These are phyloP conservation scores for Clarias gariepinus DNA, from an alignment of 2,113 vertebrate genomes.

Conservation along the genomic window DNA sequence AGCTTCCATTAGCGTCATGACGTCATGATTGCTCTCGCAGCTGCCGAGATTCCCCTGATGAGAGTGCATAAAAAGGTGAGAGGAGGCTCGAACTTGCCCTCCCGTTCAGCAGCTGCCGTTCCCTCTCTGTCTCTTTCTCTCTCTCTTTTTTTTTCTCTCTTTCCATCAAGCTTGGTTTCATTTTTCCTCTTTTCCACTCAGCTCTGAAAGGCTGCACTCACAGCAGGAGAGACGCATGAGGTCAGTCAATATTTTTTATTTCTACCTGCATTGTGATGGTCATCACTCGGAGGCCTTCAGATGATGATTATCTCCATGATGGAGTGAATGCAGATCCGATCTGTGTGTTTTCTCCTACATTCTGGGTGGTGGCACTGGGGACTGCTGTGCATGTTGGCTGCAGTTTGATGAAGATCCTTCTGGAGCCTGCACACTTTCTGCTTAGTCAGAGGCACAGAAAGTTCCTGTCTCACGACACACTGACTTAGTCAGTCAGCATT, in stretches of 20 bases:
- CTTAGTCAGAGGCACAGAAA: constrained; percentile 36
- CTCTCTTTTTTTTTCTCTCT: background rate
- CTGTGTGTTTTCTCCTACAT: background rate
- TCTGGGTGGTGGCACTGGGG: constrained; percentile 12
- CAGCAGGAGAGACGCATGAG: constrained; percentile 49
- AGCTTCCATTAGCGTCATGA: constrained; percentile 51
- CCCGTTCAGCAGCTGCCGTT: constrained; percentile 51
- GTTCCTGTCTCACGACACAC: background rate
- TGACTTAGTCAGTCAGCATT: background rate
- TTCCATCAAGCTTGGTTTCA: background rate
- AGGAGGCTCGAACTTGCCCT: constrained; percentile 38
- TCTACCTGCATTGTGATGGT: background rate
- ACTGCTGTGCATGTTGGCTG: background rate
- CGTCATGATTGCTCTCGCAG: constrained; percentile 49
- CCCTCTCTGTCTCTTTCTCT: background rate
- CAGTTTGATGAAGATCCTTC: constrained; percentile 18
- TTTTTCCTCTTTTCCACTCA: background rate
- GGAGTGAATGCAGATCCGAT: background rate
- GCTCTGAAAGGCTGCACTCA: constrained; percentile 13
- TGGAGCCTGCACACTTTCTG: constrained; percentile 21
- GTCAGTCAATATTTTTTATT: constrained; percentile 49
- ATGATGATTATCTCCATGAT: background rate
- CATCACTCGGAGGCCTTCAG: background rate
- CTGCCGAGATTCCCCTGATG: constrained; percentile 13
- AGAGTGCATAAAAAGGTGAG: constrained; percentile 65